Evolutionary conservation across 1,140 invertebrate genomes (phyloP).

Genomic region (Drosophila serrata): DNA sequence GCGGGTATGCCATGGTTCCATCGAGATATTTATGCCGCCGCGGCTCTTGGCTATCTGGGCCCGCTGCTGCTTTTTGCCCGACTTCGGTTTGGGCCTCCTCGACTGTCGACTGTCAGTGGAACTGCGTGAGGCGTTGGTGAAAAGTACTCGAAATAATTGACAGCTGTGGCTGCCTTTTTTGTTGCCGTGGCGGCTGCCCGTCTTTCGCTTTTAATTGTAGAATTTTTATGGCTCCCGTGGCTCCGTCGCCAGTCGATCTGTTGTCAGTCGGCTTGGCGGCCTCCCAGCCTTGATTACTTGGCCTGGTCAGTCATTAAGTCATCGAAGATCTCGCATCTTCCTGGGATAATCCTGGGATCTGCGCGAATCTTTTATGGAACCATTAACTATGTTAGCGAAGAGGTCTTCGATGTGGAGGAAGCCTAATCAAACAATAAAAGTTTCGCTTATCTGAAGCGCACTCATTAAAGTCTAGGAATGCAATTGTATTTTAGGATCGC

Average conservation of each 20-base stretch:
- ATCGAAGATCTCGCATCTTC: slow-evolving; percentile 24
- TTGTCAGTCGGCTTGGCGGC: slow-evolving; percentile 10
- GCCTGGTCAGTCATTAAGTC: slow-evolving; percentile 73
- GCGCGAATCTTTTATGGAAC: slow-evolving; percentile 60
- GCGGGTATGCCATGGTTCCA: slow-evolving; percentile 63
- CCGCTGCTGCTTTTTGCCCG: slow-evolving; percentile 15
- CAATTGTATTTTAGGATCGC: slow-evolving; percentile 29
- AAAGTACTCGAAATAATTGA: slow-evolving; percentile 84
- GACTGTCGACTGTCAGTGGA: slow-evolving; percentile 46
- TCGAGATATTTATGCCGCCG: slow-evolving; percentile 74
- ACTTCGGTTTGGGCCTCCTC: slow-evolving; percentile 21
- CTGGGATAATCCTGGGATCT: slow-evolving; percentile 54
- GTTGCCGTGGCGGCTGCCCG: slow-evolving; percentile 55
- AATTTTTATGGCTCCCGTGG: slow-evolving; percentile 73
- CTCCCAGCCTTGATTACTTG: slow-evolving; percentile 34
- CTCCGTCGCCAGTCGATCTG: slow-evolving; percentile 40
- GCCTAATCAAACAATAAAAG: slow-evolving; percentile 59
- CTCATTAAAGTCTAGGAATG: slow-evolving; percentile 37
- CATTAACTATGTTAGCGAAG: slow-evolving; percentile 59
- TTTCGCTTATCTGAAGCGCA: slow-evolving; percentile 24
- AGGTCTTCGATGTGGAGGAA: slow-evolving; percentile 18
- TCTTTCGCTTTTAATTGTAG: slow-evolving; percentile 77
- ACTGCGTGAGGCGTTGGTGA: slow-evolving; percentile 82
- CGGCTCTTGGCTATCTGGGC: slow-evolving; percentile 11
- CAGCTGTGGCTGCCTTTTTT: slow-evolving; percentile 83